Percentiles rank a stretch among this genome's conserved stretches.
phyloP scores from a whole-genome alignment of 2,113 vertebrate species.

The Percopsis transmontana region DNA sequence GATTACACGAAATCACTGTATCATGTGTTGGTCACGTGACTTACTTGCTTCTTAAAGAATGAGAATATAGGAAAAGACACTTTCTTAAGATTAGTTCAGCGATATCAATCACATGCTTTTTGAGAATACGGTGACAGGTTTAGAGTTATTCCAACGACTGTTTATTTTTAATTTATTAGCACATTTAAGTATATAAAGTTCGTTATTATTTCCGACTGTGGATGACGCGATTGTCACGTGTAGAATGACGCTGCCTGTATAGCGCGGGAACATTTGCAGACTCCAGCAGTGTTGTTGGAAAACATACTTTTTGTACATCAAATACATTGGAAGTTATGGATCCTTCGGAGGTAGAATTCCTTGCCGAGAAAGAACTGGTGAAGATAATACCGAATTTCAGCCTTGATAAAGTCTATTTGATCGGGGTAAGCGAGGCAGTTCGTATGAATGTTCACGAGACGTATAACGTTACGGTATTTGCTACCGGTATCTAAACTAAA shows the following conservation, averaged over 20 bases:
- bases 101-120: too few relatives aligned
- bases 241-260: background rate
- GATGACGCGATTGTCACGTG: conserved; percentile 3
- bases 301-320: background rate
- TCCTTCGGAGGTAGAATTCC: conserved; percentile 88
- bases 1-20: background rate
- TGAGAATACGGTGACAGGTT: too few relatives aligned
- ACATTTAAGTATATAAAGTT: too few relatives aligned
- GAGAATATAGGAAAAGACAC: background rate
- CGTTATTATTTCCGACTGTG: too few relatives aligned
- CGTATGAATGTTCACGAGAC: background rate
- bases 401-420: conserved; percentile 91
- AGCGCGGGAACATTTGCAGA: conserved; percentile 57
- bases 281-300: background rate
- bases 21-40: too few relatives aligned
- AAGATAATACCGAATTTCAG: conserved; percentile 95
- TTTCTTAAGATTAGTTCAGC: too few relatives aligned
- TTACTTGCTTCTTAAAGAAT: background rate
- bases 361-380: conserved; percentile 91
- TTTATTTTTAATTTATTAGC: too few relatives aligned
- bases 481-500: background rate
- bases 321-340: conserved; percentile 77
- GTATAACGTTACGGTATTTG: background rate
- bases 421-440: conserved; percentile 80
- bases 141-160: too few relatives aligned